Evolutionary conservation across 2,888 invertebrate species (phyloP).

Genomic region (Luffia ferchaultella): DNA sequence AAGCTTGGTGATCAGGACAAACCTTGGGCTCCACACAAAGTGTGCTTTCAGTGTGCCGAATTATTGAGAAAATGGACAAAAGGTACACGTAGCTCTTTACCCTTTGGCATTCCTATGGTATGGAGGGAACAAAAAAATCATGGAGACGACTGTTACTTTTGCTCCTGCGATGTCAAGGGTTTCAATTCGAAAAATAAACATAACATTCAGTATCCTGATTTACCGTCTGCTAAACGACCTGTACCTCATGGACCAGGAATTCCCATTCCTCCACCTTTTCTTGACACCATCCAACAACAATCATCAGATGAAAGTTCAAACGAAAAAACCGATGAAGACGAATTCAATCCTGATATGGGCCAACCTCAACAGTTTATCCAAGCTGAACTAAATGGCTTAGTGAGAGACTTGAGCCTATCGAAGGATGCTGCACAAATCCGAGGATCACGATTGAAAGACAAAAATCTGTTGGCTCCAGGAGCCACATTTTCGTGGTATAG

Average conservation of each 20-base stretch:
- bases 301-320: background rate
- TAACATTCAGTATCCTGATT: constrained; percentile 2
- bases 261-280: constrained; percentile 1
- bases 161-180: constrained; percentile 6
- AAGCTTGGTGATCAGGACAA: constrained; percentile 17
- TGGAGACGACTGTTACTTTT: constrained; percentile 12
- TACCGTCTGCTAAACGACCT: constrained; percentile 9
- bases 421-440: constrained; percentile 14
- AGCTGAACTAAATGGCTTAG: constrained; percentile 14
- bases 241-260: constrained; percentile 10
- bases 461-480: constrained; percentile 9
- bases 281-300: background rate
- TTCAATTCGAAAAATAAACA: constrained; percentile 6
- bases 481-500: constrained; percentile 4
- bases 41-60: too few species aligned
- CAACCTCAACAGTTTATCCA: constrained; percentile 3
- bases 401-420: constrained; percentile 15
- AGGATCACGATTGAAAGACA: constrained; percentile 14
- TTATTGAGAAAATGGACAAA: constrained; percentile 10
- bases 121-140: constrained; percentile 12
- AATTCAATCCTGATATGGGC: constrained; percentile 1
- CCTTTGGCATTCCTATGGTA: constrained; percentile 12
- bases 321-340: constrained; percentile 2
- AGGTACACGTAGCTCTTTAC: constrained; percentile 1
- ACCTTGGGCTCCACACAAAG: constrained; percentile 14